Conservation (phyloP, 30 jellyfish, hydroid and myxozoan species). For the Pseudorhiza aurosa region DNA sequence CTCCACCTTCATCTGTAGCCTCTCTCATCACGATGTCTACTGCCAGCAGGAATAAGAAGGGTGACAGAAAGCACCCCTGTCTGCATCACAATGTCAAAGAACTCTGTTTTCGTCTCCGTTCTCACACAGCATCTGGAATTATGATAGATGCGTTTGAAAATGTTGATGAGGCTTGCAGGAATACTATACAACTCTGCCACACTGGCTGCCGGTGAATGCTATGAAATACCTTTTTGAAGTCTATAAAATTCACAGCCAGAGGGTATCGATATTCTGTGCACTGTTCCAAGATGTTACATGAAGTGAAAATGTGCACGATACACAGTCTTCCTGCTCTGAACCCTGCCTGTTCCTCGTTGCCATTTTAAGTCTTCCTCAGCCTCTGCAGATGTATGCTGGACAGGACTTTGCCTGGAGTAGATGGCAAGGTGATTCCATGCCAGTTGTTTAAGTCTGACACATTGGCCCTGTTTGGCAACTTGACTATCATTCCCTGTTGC, state of each 20-base stretch:
- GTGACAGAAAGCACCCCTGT: slow-evolving; percentile 6
- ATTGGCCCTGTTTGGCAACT: background rate
- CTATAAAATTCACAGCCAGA: background rate
- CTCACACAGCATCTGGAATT: slow-evolving; percentile 8
- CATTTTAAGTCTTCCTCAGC: background rate
- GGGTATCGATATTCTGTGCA: background rate
- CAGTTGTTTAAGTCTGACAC: background rate
- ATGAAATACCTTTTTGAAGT: slow-evolving; percentile 8
- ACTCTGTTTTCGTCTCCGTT: background rate
- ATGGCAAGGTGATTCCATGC: background rate
- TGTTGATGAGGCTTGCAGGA: background rate
- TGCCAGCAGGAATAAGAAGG: background rate
- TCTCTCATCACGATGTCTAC: background rate
- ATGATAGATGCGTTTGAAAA: background rate
- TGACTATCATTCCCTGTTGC: background rate
- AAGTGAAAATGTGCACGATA: background rate
- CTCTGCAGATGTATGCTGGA: background rate
- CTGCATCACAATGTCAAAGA: background rate
- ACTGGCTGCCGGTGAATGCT: background rate
- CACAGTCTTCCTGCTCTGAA: slow-evolving; percentile 4
- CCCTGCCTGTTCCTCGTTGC: slow-evolving; percentile 2
- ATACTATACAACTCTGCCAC: background rate
- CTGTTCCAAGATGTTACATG: slow-evolving; percentile 9
- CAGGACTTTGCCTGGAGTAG: background rate
- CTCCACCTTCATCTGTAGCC: background rate